These are phyloP conservation scores for Amblyteles armatorius DNA, from an alignment of 2,888 invertebrate genomes.

Conservation along the genomic window DNA sequence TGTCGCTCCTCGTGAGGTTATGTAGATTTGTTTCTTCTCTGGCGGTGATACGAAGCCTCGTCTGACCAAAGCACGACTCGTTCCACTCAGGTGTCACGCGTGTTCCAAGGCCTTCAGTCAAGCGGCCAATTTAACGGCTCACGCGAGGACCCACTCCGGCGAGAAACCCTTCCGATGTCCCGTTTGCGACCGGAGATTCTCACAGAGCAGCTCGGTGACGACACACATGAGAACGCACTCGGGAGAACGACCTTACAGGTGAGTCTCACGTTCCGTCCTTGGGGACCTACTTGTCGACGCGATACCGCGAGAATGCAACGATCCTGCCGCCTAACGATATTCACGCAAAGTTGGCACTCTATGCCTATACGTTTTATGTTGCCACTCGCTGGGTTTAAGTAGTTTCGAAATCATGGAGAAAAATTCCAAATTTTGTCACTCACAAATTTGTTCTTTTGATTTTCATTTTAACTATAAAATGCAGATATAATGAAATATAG, in stretches of 20 bases:
- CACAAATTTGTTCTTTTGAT: too few species aligned
- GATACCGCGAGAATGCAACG: conserved; percentile 1
- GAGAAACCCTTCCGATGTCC: conserved; percentile 99
- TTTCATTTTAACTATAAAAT: too few species aligned
- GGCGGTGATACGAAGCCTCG: conserved; percentile 20
- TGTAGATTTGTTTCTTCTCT: neutral
- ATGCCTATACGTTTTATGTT: too few species aligned
- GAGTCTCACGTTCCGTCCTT: conserved; percentile 64
- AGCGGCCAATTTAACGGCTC: conserved; percentile 99
- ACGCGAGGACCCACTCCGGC: conserved; percentile 97
- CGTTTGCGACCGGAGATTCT: conserved; percentile 98
- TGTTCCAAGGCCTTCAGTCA: conserved; percentile 99
- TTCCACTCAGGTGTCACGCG: conserved; percentile 89
- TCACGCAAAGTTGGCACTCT: neutral
- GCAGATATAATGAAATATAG: too few species aligned
- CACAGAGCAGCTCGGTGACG: conserved; percentile 97
- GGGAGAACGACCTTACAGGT: conserved; percentile 98
- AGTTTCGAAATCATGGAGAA: too few species aligned
- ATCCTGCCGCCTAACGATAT: neutral
- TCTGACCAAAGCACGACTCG: conserved; percentile 32
- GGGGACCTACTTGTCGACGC: neutral
- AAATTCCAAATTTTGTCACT: too few species aligned
- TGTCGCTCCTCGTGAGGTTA: neutral
- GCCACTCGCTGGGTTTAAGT: too few species aligned
- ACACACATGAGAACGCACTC: conserved; percentile 99